Conservation (phyloP, 92 coral and sea anemone species). For the Montipora capitata region DNA sequence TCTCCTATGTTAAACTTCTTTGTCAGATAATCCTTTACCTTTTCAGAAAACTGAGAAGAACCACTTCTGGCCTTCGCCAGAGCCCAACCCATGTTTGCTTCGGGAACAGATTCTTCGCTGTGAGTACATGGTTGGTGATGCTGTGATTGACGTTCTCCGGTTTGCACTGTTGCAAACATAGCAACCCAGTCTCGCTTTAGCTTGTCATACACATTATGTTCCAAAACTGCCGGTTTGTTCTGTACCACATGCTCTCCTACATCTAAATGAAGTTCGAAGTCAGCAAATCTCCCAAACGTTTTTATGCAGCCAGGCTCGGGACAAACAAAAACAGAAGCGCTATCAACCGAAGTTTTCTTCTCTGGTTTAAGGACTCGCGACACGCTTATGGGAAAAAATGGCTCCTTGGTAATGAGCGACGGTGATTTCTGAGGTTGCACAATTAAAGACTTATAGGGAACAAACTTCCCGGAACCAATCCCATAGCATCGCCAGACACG, state of each 20-base stretch:
- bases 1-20: conserved; percentile 73
- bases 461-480: conserved; percentile 49
- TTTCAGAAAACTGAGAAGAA: conserved; percentile 57
- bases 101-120: conserved; percentile 9
- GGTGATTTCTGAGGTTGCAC: conserved; percentile 31
- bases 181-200: conserved; percentile 64
- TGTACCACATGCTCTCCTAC: conserved; percentile 56
- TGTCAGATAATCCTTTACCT: conserved; percentile 68
- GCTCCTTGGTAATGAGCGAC: conserved; percentile 28
- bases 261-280: conserved; percentile 67
- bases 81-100: conserved; percentile 59
- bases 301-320: conserved; percentile 55
- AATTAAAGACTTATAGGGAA: conserved; percentile 9
- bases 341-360: conserved; percentile 10
- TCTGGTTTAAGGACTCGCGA: conserved; percentile 35
- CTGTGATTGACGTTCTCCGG: conserved; percentile 24
- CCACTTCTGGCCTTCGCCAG: conserved; percentile 58
- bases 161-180: conserved; percentile 66
- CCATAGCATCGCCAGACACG: conserved; percentile 71
- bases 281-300: conserved; percentile 50
- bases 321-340: conserved; percentile 58
- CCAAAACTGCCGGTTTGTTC: background rate
- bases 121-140: conserved; percentile 9
- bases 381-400: conserved; percentile 32
- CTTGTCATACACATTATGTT: conserved; percentile 61